Percentiles rank a stretch among this genome's conserved stretches.
These are phyloP conservation scores for Campoplex capitator DNA, from an alignment of 2,888 invertebrate species.

Conservation along the genomic window DNA sequence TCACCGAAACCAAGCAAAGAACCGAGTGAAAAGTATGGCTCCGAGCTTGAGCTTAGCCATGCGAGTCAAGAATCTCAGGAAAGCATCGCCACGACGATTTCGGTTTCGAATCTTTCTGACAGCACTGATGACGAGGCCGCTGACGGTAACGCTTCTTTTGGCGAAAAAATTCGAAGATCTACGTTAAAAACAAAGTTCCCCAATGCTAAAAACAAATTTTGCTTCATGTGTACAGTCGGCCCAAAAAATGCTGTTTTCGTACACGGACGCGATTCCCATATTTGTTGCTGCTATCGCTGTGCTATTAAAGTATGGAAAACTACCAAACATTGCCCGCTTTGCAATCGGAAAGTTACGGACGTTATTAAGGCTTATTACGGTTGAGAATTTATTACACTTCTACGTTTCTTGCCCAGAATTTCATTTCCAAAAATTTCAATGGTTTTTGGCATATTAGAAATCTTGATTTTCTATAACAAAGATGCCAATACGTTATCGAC, in stretches of 20 bases:
- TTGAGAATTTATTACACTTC: constrained; percentile 47
- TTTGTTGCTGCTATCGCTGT: constrained; percentile 90
- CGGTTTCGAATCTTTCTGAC: constrained; percentile 11
- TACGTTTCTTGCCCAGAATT: not conserved
- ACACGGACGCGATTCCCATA: constrained; percentile 88
- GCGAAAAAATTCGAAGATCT: constrained; percentile 29
- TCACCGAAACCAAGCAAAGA: not conserved
- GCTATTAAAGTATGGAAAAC: constrained; percentile 89
- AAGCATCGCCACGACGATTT: constrained; percentile 44
- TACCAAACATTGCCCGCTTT: constrained; percentile 89
- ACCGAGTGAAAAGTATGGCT: not conserved
- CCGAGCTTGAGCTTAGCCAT: not conserved
- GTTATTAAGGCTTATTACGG: constrained; percentile 87
- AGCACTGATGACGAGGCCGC: not conserved
- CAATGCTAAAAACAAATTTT: constrained; percentile 82
- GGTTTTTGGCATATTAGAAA: not conserved
- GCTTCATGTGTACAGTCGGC: constrained; percentile 87
- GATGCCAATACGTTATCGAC: not conserved
- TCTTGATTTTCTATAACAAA: not conserved
- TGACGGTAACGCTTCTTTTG: not conserved
- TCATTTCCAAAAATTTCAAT: not conserved
- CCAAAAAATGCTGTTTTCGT: constrained; percentile 90
- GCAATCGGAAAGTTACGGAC: constrained; percentile 89
- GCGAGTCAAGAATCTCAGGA: constrained; percentile 56
- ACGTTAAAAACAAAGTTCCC: constrained; percentile 25